These are phyloP conservation scores for Xestobium rufovillosum DNA, from an alignment of 2,888 invertebrate genomes.

Conservation along the genomic window DNA sequence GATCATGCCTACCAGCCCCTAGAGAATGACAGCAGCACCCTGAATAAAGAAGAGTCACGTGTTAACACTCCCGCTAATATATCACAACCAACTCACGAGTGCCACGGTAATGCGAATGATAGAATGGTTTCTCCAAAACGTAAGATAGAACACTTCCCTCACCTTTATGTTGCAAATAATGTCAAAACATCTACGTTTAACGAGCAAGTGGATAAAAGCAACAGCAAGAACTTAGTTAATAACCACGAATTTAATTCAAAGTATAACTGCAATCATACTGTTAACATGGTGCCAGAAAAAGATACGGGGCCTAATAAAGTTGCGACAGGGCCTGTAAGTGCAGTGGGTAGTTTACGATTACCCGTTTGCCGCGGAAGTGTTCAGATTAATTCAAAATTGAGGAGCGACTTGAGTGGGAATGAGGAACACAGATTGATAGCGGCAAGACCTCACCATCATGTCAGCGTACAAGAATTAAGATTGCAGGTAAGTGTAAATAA, in stretches of 20 bases:
- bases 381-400: constrained; percentile 28
- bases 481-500: constrained; percentile 45
- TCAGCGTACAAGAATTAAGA: constrained; percentile 54
- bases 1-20: constrained; percentile 38
- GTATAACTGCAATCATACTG: constrained; percentile 31
- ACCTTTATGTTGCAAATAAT: constrained; percentile 40
- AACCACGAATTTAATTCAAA: constrained; percentile 31
- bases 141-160: constrained; percentile 39
- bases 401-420: constrained; percentile 24
- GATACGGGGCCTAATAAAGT: constrained; percentile 47
- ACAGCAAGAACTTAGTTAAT: constrained; percentile 29
- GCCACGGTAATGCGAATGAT: constrained; percentile 26
- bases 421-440: constrained; percentile 33
- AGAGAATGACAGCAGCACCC: constrained; percentile 25
- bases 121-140: constrained; percentile 41
- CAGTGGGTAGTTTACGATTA: constrained; percentile 33
- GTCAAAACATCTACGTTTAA: constrained; percentile 40
- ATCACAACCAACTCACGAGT: constrained; percentile 22
- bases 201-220: constrained; percentile 36
- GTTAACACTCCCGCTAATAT: constrained; percentile 37
- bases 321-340: constrained; percentile 38
- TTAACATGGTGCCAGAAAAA: constrained; percentile 48
- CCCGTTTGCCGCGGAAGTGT: constrained; percentile 27
- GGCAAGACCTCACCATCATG: constrained; percentile 52
- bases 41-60: constrained; percentile 30